Evolutionary conservation across 2,888 invertebrate species (phyloP).

Genomic region (Ramazzottius varieornatus): DNA sequence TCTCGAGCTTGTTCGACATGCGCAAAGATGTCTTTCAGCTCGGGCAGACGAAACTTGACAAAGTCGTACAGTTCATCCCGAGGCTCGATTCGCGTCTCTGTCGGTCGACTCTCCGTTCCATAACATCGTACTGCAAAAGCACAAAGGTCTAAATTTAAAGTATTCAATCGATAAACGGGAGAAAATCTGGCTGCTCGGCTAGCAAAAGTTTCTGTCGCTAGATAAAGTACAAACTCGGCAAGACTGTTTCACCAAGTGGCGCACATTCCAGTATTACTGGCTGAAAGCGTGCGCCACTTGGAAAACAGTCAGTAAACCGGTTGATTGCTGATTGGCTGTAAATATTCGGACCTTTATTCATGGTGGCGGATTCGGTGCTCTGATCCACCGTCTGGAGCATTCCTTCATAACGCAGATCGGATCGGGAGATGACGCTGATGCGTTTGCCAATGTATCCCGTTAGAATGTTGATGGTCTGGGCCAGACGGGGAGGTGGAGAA

Average conservation of each 20-base stretch:
- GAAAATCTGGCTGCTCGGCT: too few species aligned
- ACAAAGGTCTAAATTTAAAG: too few species aligned
- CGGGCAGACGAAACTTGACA: not conserved
- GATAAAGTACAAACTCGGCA: too few species aligned
- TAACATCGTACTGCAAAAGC: not conserved
- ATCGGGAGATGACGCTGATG: not conserved
- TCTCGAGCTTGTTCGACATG: not conserved
- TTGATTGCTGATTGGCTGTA: too few species aligned
- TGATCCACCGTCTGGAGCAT: not conserved
- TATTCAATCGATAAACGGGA: too few species aligned
- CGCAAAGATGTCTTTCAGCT: not conserved
- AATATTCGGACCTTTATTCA: too few species aligned
- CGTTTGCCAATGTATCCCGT: not conserved
- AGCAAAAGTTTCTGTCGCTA: too few species aligned
- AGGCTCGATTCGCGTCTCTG: not conserved
- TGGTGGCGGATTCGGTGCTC: too few species aligned
- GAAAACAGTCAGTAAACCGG: too few species aligned
- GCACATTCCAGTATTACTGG: too few species aligned
- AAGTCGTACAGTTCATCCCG: not conserved
- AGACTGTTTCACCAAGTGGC: too few species aligned
- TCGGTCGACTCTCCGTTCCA: not conserved
- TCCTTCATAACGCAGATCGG: not conserved
- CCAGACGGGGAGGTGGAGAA: not conserved
- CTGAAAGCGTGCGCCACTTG: too few species aligned
- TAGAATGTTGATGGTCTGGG: not conserved